Percentiles rank a stretch among this genome's conserved stretches.
Conservation (phyloP, 2,888 invertebrate species). For the Cephus sareptanus region DNA sequence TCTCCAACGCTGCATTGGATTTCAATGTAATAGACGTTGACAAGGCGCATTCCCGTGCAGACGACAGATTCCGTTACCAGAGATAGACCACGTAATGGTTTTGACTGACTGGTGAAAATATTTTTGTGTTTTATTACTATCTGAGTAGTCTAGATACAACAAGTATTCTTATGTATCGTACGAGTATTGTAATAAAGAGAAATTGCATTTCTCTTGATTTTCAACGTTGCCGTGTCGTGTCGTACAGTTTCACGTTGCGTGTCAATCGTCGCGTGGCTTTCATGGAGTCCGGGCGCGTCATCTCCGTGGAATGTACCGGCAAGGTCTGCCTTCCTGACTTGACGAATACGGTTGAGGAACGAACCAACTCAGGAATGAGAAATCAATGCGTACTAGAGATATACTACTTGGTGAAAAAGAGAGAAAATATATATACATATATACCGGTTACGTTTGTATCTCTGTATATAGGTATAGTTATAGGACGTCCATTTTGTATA, state of each 20-base stretch:
- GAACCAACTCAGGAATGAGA: background rate
- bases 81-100: background rate
- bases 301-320: constrained; percentile 39
- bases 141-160: background rate
- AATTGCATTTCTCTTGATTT: background rate
- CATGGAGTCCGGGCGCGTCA: constrained; percentile 31
- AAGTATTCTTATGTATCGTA: background rate
- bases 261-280: constrained; percentile 10
- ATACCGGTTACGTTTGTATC: background rate
- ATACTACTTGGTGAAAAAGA: background rate
- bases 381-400: background rate
- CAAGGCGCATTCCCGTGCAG: background rate
- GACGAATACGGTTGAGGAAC: background rate
- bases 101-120: background rate
- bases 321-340: constrained; percentile 23
- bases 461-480: background rate
- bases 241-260: background rate
- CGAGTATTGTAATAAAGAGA: background rate
- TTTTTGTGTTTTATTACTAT: background rate
- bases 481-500: background rate
- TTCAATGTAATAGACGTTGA: background rate
- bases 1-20: background rate
- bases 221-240: background rate
- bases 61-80: background rate
- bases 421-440: background rate